phyloP scores from a whole-genome alignment of 2,888 invertebrate species.

The Lottia gigantea region DNA sequence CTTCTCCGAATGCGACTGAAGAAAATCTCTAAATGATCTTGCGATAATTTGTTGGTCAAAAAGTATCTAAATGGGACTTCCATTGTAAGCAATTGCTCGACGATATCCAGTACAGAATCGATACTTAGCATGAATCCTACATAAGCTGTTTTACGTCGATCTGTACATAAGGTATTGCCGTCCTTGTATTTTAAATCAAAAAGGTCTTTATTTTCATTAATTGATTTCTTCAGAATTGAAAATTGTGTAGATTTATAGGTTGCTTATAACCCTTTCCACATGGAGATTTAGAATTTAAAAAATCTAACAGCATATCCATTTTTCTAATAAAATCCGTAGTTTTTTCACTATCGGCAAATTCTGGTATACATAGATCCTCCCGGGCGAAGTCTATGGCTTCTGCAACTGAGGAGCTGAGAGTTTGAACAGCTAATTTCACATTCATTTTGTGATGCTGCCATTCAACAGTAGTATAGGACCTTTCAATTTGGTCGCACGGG shows the following conservation, averaged over 20 bases:
- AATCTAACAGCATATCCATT: conserved; percentile 9
- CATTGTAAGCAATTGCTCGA: not conserved
- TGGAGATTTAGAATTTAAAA: conserved; percentile 9
- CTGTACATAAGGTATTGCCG: not conserved
- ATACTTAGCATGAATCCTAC: conserved; percentile 14
- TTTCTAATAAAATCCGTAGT: too few relatives aligned
- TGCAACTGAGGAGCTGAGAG: conserved; percentile 12
- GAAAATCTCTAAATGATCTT: conserved; percentile 13
- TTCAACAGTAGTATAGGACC: too few relatives aligned
- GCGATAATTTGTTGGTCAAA: conserved; percentile 11
- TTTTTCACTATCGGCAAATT: too few relatives aligned
- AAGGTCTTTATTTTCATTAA: not conserved
- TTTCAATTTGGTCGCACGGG: too few relatives aligned
- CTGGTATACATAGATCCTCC: conserved; percentile 10
- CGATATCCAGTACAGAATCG: not conserved
- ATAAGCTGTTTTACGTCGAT: conserved; percentile 12
- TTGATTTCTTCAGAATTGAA: not conserved
- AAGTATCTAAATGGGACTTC: conserved; percentile 11
- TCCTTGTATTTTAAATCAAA: too few relatives aligned
- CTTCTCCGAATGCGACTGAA: conserved; percentile 16
- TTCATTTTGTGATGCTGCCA: too few relatives aligned
- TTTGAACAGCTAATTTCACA: too few relatives aligned
- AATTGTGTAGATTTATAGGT: not conserved
- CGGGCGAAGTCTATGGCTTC: conserved; percentile 15
- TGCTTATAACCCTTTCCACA: conserved; percentile 9